Evolutionary conservation across 2,797 vertebrate species (phyloP).

Genomic region (Pantherophis alleghaniensis): DNA sequence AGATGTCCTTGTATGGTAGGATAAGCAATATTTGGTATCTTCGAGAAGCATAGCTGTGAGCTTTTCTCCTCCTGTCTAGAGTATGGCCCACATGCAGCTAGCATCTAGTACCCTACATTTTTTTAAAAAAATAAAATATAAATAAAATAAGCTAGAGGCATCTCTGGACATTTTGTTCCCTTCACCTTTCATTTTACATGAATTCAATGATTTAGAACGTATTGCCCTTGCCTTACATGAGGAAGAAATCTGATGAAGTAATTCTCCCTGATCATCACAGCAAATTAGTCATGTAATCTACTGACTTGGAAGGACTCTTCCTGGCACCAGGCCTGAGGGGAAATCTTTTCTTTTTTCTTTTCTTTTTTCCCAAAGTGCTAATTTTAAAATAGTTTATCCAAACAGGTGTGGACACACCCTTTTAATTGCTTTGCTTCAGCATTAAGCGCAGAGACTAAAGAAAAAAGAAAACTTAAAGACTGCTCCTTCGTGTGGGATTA

Average conservation of each 20-base stretch:
- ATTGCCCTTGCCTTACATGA: conserved; percentile 75
- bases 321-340: conserved; percentile 73
- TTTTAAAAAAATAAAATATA: not conserved
- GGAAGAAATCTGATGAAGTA: conserved; percentile 76
- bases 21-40: conserved; percentile 58
- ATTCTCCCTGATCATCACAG: conserved; percentile 78
- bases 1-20: conserved; percentile 52
- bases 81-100: conserved; percentile 48
- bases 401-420: not conserved
- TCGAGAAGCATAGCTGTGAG: conserved; percentile 45
- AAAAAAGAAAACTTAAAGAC: not conserved
- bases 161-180: conserved; percentile 59
- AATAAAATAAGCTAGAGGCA: conserved; percentile 59
- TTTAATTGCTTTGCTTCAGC: not conserved
- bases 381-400: conserved; percentile 24
- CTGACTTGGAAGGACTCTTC: conserved; percentile 84
- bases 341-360: conserved; percentile 25
- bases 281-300: conserved; percentile 81
- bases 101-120: conserved; percentile 50
- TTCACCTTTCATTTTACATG: conserved; percentile 70
- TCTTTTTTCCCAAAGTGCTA: conserved; percentile 50
- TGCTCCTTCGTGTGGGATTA: not conserved
- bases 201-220: conserved; percentile 81
- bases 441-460: not conserved
- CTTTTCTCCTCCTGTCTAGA: conserved; percentile 46